Evolutionary conservation across 1,140 invertebrate genomes (phyloP), one percentile per base, ranked within the genome.

Genomic region (Asbolus verrucosus): DNA sequence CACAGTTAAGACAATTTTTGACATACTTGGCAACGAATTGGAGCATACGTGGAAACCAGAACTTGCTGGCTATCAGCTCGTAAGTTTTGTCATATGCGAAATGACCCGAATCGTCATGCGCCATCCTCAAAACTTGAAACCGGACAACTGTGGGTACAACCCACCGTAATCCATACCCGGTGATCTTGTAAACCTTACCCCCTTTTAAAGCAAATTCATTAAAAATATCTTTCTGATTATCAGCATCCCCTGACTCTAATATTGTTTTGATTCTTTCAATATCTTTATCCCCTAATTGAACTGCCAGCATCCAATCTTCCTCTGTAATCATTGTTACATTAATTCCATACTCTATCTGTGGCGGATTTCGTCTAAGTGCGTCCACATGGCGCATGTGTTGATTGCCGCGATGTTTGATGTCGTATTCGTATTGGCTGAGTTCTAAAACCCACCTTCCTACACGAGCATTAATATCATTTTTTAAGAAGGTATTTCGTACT

Each of bases 341-440:
- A 31, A 65, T 41, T 6, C 59, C 31, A 27, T 31, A 15, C 8
- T 73, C 69, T 54, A 15, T 19, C 9, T 46, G 6, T 24, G 30
- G 11, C 1, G 77, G 77, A 50, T 80, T 73, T 1, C 78, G 62
- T 38, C 79, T 82, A 4, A 82, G 65, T 0, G 80, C 79, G 73
- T 84, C 81, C 0, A 79, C 80, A 43, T 82, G 79, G 19, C 71
- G 62, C 78, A 81, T 81, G 16, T 69, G 74, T 18, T 16, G 13
- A 14, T 21, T 21, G 8, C 69, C 74, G 69, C 67, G 72, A 31
- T 73, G 38, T 11, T 39, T 73, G 65, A 36, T 54, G 30, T 31
- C 67, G 65, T 5, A 75, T 1, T 60, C 1, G 15, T 39, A 60
- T 13, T 65, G 39, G 2, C 27, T 39, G 2, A 67, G 11, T 14